Evolutionary conservation across 1,140 invertebrate species (phyloP).

Genomic region (Saccostrea echinata): DNA sequence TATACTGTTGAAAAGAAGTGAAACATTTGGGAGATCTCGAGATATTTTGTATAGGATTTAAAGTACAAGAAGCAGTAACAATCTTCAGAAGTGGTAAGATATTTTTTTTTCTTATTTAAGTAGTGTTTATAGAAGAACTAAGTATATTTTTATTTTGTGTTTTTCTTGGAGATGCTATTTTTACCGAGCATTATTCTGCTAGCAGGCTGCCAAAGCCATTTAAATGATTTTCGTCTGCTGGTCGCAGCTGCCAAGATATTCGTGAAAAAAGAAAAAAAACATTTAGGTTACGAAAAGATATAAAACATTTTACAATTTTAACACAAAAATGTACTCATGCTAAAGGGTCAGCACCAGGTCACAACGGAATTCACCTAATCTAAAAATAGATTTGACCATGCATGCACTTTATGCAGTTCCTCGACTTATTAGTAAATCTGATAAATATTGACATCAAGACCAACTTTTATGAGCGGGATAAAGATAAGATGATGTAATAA

Average conservation of each 20-base stretch:
- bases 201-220: not conserved
- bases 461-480: too few species aligned
- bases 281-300: too few species aligned
- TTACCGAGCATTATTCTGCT: not conserved
- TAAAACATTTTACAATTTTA: too few species aligned
- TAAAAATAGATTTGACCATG: not conserved
- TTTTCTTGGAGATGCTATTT: not conserved
- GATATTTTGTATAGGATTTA: conserved; percentile 25
- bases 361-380: not conserved
- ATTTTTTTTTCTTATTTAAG: not conserved
- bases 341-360: not conserved
- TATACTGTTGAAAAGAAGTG: not conserved
- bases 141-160: not conserved
- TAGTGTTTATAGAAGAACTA: not conserved
- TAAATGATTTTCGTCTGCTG: not conserved
- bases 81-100: not conserved
- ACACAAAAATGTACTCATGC: too few species aligned
- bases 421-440: too few species aligned
- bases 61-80: not conserved
- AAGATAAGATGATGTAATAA: too few species aligned
- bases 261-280: too few species aligned
- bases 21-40: not conserved
- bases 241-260: too few species aligned
- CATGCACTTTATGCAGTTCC: too few species aligned
- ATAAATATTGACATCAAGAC: too few species aligned